Conservation (phyloP, 2,888 invertebrate genomes). For the Onthophagus sagittarius region DNA sequence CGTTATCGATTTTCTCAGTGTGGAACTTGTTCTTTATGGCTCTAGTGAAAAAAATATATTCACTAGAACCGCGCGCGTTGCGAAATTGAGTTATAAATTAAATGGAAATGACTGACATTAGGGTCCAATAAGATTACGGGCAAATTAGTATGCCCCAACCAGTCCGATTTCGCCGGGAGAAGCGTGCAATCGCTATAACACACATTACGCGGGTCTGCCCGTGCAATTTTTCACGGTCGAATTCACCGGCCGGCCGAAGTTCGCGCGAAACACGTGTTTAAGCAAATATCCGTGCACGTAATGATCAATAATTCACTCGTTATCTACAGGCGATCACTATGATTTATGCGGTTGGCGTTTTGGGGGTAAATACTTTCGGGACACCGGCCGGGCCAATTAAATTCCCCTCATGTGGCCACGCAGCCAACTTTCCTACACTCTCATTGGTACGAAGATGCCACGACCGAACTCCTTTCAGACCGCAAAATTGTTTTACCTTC, state of each 20-base stretch:
- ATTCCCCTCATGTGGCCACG: not conserved
- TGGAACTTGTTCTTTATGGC: not conserved
- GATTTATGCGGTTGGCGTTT: constrained; percentile 27
- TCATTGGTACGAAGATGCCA: not conserved
- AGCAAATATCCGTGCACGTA: constrained; percentile 28
- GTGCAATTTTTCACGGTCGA: constrained; percentile 27
- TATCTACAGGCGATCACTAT: constrained; percentile 29
- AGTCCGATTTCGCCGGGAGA: not conserved
- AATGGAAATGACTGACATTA: constrained; percentile 25
- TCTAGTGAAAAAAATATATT: not conserved
- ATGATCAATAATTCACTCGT: constrained; percentile 30
- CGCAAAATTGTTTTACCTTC: not conserved
- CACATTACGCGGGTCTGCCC: constrained; percentile 21
- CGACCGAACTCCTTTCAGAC: not conserved
- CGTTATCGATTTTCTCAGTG: not conserved
- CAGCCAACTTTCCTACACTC: not conserved
- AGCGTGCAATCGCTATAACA: constrained; percentile 26
- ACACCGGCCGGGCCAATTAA: constrained; percentile 9
- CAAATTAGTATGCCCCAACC: constrained; percentile 1
- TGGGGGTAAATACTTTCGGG: constrained; percentile 26
- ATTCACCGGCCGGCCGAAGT: constrained; percentile 24
- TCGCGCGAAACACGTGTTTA: constrained; percentile 27
- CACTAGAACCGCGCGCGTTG: constrained; percentile 3
- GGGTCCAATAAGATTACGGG: constrained; percentile 25
- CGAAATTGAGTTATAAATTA: constrained; percentile 31